Conservation (phyloP, 2,113 vertebrate genomes). For the Paraplagusia blochii region DNA sequence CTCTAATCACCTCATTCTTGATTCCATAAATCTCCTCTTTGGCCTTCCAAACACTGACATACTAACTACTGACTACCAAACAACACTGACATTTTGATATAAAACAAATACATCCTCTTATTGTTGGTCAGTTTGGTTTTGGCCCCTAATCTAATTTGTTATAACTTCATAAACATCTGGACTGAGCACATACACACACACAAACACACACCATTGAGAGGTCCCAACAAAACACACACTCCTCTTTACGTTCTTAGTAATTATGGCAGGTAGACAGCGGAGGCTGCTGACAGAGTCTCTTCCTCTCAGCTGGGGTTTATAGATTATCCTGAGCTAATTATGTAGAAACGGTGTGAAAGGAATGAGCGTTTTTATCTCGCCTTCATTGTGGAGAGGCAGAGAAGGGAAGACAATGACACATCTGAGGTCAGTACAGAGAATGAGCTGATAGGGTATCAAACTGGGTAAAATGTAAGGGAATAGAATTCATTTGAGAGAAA, state of each 20-base stretch:
- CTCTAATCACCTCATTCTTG: too few relatives aligned
- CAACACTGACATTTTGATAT: too few relatives aligned
- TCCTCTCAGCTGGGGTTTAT: conserved; percentile 20
- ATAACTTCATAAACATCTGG: too few relatives aligned
- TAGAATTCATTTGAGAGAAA: neutral
- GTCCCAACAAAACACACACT: neutral
- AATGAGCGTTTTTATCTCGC: conserved; percentile 20
- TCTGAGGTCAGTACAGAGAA: conserved; percentile 14
- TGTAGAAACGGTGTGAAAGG: conserved; percentile 10
- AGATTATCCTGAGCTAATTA: conserved; percentile 51
- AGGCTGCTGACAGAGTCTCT: conserved; percentile 20
- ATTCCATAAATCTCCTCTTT: too few relatives aligned
- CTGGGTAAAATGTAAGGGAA: neutral
- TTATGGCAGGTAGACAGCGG: conserved; percentile 24
- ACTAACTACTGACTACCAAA: too few relatives aligned
- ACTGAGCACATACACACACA: neutral
- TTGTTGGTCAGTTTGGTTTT: too few relatives aligned
- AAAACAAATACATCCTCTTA: too few relatives aligned
- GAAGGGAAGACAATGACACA: conserved; percentile 13
- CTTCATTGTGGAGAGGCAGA: neutral
- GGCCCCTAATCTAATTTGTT: too few relatives aligned
- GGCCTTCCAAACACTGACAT: too few relatives aligned
- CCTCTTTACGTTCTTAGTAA: neutral
- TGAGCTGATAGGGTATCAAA: neutral
- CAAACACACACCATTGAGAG: neutral